phyloP scores from a whole-genome alignment of 1,140 invertebrate species.

The Apis mellifera region DNA sequence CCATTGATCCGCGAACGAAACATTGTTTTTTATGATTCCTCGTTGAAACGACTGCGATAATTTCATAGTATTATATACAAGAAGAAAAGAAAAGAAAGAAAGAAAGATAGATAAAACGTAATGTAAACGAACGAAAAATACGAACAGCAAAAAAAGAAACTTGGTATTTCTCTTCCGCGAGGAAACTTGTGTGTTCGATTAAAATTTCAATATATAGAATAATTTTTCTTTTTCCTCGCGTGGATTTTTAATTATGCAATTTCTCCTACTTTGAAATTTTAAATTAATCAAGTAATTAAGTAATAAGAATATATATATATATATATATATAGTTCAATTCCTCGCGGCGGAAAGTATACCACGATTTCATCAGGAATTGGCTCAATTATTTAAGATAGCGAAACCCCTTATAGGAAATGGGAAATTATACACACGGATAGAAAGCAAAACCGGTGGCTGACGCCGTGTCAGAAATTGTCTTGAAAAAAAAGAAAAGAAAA shows the following conservation, averaged over 20 bases:
- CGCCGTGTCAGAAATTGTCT: conserved; percentile 62
- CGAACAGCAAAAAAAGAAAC: conserved; percentile 21
- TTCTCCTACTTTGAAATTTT: background rate
- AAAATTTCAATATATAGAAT: conserved; percentile 8
- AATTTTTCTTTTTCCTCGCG: background rate
- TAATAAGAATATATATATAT: too few relatives aligned
- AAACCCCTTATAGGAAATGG: conserved; percentile 34
- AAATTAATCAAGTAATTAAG: too few relatives aligned
- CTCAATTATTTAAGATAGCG: conserved; percentile 72
- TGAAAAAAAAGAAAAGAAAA: background rate
- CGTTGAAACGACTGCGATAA: conserved; percentile 60
- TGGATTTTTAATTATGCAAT: background rate
- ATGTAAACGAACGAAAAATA: conserved; percentile 33
- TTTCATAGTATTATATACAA: conserved; percentile 59
- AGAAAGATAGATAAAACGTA: conserved; percentile 1
- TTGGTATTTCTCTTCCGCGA: conserved; percentile 41
- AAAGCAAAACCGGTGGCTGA: conserved; percentile 65
- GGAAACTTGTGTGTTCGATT: background rate
- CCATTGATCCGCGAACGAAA: conserved; percentile 39
- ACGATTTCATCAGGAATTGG: conserved; percentile 60
- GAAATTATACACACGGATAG: conserved; percentile 14
- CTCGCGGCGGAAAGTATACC: conserved; percentile 44
- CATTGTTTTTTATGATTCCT: conserved; percentile 60
- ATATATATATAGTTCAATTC: too few relatives aligned
- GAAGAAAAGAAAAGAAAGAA: conserved; percentile 40